Evolutionary conservation across 2,797 vertebrate species (phyloP).

Genomic region (Pachyuromys duprasi): DNA sequence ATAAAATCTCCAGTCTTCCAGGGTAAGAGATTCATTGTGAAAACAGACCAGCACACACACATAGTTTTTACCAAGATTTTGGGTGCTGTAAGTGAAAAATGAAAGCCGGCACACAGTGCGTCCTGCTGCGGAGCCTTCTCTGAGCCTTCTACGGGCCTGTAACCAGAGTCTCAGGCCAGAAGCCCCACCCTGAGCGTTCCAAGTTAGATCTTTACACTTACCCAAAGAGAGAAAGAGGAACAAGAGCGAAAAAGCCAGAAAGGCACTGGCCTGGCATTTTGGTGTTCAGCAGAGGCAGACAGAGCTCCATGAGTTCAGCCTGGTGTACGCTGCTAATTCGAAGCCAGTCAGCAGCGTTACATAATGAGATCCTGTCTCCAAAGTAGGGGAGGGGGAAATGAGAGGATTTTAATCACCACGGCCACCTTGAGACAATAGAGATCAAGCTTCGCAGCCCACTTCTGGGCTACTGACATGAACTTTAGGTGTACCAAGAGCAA

Average conservation of each 20-base stretch:
- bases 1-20: background rate
- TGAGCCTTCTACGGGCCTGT: background rate
- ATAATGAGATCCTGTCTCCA: background rate
- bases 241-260: background rate
- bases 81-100: background rate
- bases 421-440: background rate
- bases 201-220: background rate
- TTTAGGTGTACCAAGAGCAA: background rate
- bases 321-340: background rate
- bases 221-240: background rate
- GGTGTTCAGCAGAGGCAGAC: background rate
- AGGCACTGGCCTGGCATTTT: background rate
- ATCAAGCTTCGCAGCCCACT: background rate
- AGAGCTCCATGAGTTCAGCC: background rate
- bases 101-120: background rate
- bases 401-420: background rate
- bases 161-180: background rate
- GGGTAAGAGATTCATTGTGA: background rate
- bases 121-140: background rate
- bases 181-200: background rate
- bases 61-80: background rate
- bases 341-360: background rate
- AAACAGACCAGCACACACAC: background rate
- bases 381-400: background rate
- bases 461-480: background rate